Percentiles rank a stretch among this genome's conserved stretches.
Evolutionary conservation across 2,888 invertebrate genomes (phyloP).

Genomic region (Octonoba sinensis): DNA sequence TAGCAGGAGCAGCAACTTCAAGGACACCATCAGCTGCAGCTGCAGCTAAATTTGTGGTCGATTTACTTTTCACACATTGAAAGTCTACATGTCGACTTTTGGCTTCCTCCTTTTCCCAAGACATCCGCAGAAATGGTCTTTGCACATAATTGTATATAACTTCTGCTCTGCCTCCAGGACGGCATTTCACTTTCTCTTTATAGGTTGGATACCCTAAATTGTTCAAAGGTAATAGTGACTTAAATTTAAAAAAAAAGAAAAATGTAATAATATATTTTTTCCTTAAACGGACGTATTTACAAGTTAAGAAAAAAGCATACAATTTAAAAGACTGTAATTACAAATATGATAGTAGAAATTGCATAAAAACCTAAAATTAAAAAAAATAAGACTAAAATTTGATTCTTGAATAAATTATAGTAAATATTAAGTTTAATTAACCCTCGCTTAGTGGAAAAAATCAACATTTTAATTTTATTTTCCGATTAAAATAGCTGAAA

Average conservation of each 20-base stretch:
- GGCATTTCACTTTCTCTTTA: conserved; percentile 96
- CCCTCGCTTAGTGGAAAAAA: too few relatives aligned
- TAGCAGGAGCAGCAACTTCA: conserved; percentile 70
- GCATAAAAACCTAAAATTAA: too few relatives aligned
- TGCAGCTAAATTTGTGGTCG: conserved; percentile 95
- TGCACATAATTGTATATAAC: conserved; percentile 99
- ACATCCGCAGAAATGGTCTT: conserved; percentile 98
- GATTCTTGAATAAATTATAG: too few relatives aligned
- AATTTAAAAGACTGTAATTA: too few relatives aligned
- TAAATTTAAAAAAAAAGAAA: conserved; percentile 1
- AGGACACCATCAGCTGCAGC: conserved; percentile 91
- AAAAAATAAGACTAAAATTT: too few relatives aligned
- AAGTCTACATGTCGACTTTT: conserved; percentile 99
- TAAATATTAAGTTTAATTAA: too few relatives aligned
- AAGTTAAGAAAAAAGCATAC: too few relatives aligned
- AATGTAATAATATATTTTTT: neutral
- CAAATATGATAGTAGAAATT: too few relatives aligned
- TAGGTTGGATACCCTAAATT: conserved; percentile 90
- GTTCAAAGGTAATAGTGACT: neutral
- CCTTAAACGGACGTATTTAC: neutral
- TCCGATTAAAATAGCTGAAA: too few relatives aligned
- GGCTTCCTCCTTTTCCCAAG: conserved; percentile 99
- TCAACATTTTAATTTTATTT: too few relatives aligned
- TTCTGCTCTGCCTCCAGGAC: conserved; percentile 94
- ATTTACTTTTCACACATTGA: conserved; percentile 97